phyloP scores from a whole-genome alignment of 2,113 vertebrate species.

The Odobenus rosmarus region DNA sequence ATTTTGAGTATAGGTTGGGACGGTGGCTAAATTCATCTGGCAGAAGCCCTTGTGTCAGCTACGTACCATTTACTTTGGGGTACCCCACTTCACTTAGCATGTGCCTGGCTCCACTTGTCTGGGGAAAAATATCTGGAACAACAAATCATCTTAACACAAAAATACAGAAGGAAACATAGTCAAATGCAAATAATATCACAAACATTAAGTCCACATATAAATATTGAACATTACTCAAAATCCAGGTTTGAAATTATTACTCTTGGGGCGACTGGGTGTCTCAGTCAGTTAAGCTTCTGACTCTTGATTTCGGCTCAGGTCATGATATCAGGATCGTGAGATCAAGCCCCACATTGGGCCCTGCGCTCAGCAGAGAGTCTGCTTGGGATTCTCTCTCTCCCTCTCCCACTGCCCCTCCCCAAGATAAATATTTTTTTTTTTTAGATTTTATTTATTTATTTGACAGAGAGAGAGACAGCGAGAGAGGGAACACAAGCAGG shows the following conservation, averaged over 20 bases:
- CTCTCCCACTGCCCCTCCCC: not conserved
- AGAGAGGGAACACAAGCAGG: too few relatives aligned
- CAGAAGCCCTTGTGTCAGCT: not conserved
- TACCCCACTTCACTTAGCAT: not conserved
- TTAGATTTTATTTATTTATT: too few relatives aligned
- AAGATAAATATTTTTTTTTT: not conserved
- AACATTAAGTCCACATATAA: not conserved
- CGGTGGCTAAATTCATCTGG: not conserved
- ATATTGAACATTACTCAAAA: not conserved
- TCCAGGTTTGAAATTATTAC: not conserved
- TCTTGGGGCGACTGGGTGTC: not conserved
- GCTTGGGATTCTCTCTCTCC: not conserved
- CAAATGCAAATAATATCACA: not conserved
- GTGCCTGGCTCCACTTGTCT: not conserved
- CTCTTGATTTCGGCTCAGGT: not conserved
- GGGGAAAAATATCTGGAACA: not conserved
- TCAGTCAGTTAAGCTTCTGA: not conserved
- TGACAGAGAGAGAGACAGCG: too few relatives aligned
- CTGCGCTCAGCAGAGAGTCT: not conserved
- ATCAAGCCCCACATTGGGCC: not conserved
- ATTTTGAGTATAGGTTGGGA: not conserved
- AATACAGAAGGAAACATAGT: not conserved
- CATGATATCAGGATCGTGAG: not conserved
- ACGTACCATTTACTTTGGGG: not conserved
- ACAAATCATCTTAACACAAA: not conserved